Evolutionary conservation across 2,888 invertebrate genomes (phyloP).

Genomic region (Operophtera brumata): DNA sequence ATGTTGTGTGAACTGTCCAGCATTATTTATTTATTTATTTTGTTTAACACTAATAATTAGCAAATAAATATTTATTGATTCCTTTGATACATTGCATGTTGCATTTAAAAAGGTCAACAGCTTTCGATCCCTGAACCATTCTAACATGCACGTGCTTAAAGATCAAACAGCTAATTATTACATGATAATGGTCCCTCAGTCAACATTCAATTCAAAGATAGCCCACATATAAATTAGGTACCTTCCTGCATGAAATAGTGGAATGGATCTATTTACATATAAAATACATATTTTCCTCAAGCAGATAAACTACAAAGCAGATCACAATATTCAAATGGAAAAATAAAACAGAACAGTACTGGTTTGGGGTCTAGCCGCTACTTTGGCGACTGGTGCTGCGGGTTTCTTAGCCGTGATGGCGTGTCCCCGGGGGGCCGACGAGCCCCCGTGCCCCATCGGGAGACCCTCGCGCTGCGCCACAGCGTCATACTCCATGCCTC

Average conservation of each 20-base stretch:
- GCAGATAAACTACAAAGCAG: constrained; percentile 25
- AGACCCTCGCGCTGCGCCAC: constrained; percentile 92
- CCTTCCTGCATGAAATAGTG: constrained; percentile 27
- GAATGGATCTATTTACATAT: constrained; percentile 45
- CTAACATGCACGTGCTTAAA: not conserved
- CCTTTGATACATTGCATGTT: not conserved
- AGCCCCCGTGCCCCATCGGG: constrained; percentile 89
- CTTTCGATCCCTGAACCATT: not conserved
- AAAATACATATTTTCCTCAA: constrained; percentile 20
- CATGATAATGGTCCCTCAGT: not conserved
- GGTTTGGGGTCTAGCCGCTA: constrained; percentile 83
- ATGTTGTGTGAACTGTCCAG: too few relatives aligned
- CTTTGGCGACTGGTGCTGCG: constrained; percentile 77
- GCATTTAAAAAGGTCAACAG: not conserved
- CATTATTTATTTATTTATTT: too few relatives aligned
- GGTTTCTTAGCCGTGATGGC: constrained; percentile 67
- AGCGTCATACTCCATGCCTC: constrained; percentile 96
- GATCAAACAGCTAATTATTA: not conserved
- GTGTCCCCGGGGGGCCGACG: constrained; percentile 73
- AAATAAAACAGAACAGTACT: constrained; percentile 70
- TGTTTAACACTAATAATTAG: not conserved
- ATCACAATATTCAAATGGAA: constrained; percentile 39
- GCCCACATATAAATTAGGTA: not conserved
- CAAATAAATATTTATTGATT: not conserved
- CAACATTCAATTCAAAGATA: not conserved